Conservation (phyloP, 1,140 invertebrate genomes). For the Penaeus vannamei region DNA sequence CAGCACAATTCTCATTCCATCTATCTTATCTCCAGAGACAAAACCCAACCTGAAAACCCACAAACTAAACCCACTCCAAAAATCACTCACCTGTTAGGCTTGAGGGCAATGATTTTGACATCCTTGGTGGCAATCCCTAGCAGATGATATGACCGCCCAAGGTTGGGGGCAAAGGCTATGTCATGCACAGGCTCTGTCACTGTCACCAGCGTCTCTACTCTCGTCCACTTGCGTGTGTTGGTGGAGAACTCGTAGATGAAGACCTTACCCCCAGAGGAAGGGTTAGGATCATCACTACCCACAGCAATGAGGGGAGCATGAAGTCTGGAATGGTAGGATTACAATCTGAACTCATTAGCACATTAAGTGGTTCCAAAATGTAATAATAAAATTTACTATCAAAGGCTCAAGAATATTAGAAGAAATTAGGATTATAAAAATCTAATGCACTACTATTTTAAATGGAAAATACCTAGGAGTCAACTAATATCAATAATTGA, state of each 20-base stretch:
- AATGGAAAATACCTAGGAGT: too few relatives aligned
- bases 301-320: conserved; percentile 89
- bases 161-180: conserved; percentile 94
- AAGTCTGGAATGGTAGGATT: conserved; percentile 76
- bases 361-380: too few relatives aligned
- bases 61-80: too few relatives aligned
- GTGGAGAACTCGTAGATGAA: conserved; percentile 92
- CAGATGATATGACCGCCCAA: conserved; percentile 93
- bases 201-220: conserved; percentile 84
- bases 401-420: too few relatives aligned
- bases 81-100: conserved; percentile 73
- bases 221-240: conserved; percentile 84
- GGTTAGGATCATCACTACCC: conserved; percentile 86
- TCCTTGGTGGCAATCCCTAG: conserved; percentile 95
- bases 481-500: too few relatives aligned
- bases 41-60: too few relatives aligned
- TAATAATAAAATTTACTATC: too few relatives aligned
- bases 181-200: conserved; percentile 94
- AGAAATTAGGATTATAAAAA: too few relatives aligned
- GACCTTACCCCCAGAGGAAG: conserved; percentile 78
- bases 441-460: too few relatives aligned
- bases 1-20: too few relatives aligned
- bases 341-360: too few relatives aligned
- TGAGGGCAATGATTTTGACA: conserved; percentile 85
- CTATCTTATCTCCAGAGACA: too few relatives aligned